These are phyloP conservation scores for Psilopsiagon aurifrons DNA, from an alignment of 2,113 vertebrate species.

Conservation along the genomic window DNA sequence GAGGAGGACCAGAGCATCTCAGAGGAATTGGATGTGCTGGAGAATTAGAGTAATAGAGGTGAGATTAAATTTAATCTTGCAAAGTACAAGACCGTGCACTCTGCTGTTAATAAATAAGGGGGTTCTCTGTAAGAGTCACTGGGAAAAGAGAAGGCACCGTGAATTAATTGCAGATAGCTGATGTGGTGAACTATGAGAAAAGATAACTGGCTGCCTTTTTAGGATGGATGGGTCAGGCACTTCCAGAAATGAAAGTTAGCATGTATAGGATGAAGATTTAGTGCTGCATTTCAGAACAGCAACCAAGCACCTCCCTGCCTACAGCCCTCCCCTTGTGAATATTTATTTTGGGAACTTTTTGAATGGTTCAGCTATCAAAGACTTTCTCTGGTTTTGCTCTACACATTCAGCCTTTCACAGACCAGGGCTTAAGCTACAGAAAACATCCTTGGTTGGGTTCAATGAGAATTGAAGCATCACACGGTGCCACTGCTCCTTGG, in stretches of 20 bases:
- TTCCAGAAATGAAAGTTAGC: background rate
- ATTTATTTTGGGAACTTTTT: background rate
- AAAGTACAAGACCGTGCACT: background rate
- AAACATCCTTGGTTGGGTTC: background rate
- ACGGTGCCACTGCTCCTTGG: background rate
- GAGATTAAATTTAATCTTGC: constrained; percentile 5
- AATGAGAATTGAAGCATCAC: background rate
- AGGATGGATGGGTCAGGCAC: background rate
- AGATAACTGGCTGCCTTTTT: background rate
- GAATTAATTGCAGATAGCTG: background rate
- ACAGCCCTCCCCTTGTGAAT: background rate
- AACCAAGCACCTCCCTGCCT: background rate
- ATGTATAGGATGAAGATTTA: background rate
- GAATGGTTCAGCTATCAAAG: background rate
- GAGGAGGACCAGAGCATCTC: background rate
- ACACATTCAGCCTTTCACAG: background rate
- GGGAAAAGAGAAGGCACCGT: background rate
- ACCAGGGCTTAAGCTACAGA: background rate
- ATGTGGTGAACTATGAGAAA: background rate
- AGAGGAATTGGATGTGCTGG: background rate
- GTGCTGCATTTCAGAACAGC: background rate
- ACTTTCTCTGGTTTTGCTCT: background rate
- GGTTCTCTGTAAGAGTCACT: background rate
- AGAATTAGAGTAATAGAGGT: background rate
- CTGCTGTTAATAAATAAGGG: constrained; percentile 1